Evolutionary conservation across 1,140 invertebrate species (phyloP).

Genomic region (Meloidogyne exigua): DNA sequence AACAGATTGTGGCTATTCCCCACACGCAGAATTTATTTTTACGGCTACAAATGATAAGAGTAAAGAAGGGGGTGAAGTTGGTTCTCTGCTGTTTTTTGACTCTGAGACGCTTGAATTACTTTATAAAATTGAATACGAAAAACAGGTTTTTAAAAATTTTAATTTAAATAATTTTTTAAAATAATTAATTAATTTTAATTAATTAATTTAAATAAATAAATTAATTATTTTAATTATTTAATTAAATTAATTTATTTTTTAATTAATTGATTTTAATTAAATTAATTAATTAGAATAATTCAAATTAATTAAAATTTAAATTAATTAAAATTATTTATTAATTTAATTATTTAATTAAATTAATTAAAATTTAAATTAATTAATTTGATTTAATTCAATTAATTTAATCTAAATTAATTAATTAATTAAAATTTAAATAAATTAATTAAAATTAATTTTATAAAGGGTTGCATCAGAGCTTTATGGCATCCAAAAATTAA

Average conservation of each 20-base stretch:
- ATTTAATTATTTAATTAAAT: no score
- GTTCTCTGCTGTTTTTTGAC: conserved; percentile 80
- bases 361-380: no score
- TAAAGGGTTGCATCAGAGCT: conserved; percentile 78
- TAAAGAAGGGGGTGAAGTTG: conserved; percentile 72
- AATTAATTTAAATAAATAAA: no score
- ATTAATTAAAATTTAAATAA: not conserved
- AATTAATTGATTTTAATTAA: no score
- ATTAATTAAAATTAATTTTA: conserved; percentile 13
- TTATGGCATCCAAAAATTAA: conserved; percentile 95
- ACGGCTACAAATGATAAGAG: conserved; percentile 77
- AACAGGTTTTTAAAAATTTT: conserved; percentile 69
- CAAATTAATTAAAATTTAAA: not conserved
- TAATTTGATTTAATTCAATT: no score
- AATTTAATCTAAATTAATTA: not conserved
- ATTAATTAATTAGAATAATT: not conserved
- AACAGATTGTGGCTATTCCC: conserved; percentile 89
- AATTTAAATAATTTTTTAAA: no score
- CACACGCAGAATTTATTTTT: conserved; percentile 82
- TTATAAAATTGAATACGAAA: conserved; percentile 74
- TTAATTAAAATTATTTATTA: no score
- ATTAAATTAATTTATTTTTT: no score
- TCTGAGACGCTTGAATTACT: conserved; percentile 73
- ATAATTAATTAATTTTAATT: no score
- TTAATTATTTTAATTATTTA: no score